A percentile compares a stretch with the other conserved stretches of the same genome.
These are phyloP conservation scores for Mustelus asterias DNA, from an alignment of 2,113 vertebrate species.

Conservation along the genomic window DNA sequence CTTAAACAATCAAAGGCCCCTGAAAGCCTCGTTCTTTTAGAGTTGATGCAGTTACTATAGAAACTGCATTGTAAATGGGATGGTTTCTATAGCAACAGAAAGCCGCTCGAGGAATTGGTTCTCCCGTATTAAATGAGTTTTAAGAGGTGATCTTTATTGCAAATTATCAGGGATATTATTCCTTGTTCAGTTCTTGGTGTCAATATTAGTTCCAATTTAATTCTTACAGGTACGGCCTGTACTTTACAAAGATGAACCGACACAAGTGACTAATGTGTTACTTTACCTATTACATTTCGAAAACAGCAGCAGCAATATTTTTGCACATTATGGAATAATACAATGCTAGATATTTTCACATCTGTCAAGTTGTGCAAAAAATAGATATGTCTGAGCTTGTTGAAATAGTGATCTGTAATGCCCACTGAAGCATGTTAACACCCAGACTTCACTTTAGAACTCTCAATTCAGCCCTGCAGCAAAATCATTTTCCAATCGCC, in stretches of 20 bases:
- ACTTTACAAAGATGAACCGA: neutral
- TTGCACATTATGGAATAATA: neutral
- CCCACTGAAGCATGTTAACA: neutral
- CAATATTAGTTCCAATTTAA: conserved; percentile 13
- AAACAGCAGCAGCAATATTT: conserved; percentile 6
- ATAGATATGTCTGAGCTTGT: neutral
- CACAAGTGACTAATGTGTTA: conserved; percentile 3
- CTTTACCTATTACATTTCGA: neutral
- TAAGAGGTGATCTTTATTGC: neutral
- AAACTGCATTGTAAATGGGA: conserved; percentile 8
- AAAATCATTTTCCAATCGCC: neutral
- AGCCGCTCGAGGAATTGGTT: neutral
- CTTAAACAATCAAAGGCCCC: neutral
- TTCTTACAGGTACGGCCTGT: neutral
- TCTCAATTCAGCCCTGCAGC: neutral
- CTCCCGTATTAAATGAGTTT: conserved; percentile 9
- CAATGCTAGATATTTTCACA: conserved; percentile 4
- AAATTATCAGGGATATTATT: conserved; percentile 8
- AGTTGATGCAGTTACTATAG: neutral
- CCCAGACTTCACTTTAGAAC: neutral
- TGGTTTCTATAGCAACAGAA: neutral
- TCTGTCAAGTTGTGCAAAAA: neutral
- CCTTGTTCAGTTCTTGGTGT: neutral
- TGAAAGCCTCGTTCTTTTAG: neutral
- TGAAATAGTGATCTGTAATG: neutral